Evolutionary conservation across 2,113 vertebrate genomes (phyloP).

Genomic region (Gallinago media): DNA sequence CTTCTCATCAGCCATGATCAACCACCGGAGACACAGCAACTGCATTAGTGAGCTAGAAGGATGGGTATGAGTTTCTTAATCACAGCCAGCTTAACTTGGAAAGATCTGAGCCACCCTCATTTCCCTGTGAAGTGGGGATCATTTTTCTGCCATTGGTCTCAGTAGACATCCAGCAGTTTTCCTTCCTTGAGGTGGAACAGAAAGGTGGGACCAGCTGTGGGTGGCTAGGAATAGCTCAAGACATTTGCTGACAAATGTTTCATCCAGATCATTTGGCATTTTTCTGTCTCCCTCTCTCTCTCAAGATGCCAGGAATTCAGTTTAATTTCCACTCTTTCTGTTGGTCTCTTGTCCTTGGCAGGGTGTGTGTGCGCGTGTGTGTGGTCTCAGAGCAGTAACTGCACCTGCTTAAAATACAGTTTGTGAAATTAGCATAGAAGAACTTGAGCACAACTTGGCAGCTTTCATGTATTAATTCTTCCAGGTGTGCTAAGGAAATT

Average conservation of each 20-base stretch:
- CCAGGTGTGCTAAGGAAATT: slow-evolving; percentile 2
- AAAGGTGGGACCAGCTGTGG: not conserved
- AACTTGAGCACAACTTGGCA: not conserved
- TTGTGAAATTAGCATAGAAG: not conserved
- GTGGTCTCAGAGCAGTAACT: not conserved
- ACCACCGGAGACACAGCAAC: not conserved
- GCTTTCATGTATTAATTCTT: not conserved
- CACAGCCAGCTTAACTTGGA: not conserved
- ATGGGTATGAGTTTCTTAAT: not conserved
- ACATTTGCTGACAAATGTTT: not conserved
- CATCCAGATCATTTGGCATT: not conserved
- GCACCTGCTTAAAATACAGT: not conserved
- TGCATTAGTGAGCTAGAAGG: not conserved
- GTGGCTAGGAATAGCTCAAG: not conserved
- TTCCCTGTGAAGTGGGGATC: not conserved
- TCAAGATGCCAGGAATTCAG: not conserved
- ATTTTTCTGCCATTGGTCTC: accelerated
- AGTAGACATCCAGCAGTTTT: not conserved
- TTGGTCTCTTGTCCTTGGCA: not conserved
- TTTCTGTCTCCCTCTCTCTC: not conserved
- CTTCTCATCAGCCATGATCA: not conserved
- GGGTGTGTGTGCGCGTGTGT: too few relatives aligned
- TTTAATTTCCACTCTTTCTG: not conserved
- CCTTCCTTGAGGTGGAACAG: not conserved
- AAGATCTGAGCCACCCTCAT: not conserved